Percentiles rank a stretch among this genome's conserved stretches.
phyloP scores from a whole-genome alignment of 2,888 invertebrate species.

The Oxyteleia sp. region DNA sequence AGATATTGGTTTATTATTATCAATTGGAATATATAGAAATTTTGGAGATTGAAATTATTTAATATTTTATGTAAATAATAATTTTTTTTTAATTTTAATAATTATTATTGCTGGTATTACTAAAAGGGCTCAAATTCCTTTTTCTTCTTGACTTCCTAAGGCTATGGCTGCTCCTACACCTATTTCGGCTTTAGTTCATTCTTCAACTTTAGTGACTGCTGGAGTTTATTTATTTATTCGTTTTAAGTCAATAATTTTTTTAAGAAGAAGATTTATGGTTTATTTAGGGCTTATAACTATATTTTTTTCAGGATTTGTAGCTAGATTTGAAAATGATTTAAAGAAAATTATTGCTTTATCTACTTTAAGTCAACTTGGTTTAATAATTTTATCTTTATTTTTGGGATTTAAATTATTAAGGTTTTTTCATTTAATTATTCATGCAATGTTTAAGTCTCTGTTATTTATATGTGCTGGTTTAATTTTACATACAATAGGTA shows the following conservation, averaged over 20 bases:
- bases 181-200: constrained; percentile 93
- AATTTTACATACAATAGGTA: constrained; percentile 90
- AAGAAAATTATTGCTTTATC: constrained; percentile 94
- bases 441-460: constrained; percentile 93
- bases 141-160: constrained; percentile 92
- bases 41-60: constrained; percentile 83
- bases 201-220: constrained; percentile 93
- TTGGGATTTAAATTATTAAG: constrained; percentile 89
- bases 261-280: constrained; percentile 6
- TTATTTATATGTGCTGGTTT: constrained; percentile 92
- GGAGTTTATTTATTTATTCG: constrained; percentile 93
- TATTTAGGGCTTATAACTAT: constrained; percentile 88
- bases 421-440: constrained; percentile 92
- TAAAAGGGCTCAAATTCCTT: constrained; percentile 94
- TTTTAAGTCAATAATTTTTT: constrained; percentile 9
- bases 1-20: constrained; percentile 73
- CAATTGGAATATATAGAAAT: constrained; percentile 59
- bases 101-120: constrained; percentile 90
- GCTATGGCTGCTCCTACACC: constrained; percentile 94
- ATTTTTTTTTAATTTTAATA: constrained; percentile 79
- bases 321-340: constrained; percentile 91
- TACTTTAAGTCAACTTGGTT: constrained; percentile 92
- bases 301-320: constrained; percentile 89
- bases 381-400: constrained; percentile 91
- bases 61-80: constrained; percentile 86